phyloP scores from a whole-genome alignment of 2,113 vertebrate species.

The Myotis davidii region DNA sequence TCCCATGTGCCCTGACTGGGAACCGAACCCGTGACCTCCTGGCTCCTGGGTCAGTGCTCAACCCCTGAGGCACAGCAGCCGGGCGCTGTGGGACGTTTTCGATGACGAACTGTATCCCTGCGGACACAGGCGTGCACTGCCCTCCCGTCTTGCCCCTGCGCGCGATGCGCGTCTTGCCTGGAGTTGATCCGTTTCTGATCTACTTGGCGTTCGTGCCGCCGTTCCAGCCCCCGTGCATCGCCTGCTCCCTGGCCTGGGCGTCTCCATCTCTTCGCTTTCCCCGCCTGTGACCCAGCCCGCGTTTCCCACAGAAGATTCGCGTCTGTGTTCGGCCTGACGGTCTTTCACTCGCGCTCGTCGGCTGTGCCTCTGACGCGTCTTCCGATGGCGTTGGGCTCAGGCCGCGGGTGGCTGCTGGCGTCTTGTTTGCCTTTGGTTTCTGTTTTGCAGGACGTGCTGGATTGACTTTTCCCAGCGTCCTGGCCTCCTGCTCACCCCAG shows the following conservation, averaged over 20 bases:
- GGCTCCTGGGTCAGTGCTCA: too few relatives aligned
- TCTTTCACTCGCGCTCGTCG: background rate
- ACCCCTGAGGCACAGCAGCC: too few relatives aligned
- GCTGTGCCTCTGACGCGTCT: too few relatives aligned
- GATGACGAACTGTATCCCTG: background rate
- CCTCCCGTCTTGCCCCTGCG: background rate
- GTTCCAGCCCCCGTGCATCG: accelerated
- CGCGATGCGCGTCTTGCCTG: background rate
- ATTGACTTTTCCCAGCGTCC: accelerated
- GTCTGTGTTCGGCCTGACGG: too few relatives aligned
- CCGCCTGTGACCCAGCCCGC: background rate
- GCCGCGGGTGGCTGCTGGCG: background rate
- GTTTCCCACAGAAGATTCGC: accelerated
- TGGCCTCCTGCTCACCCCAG: accelerated
- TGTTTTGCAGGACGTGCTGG: accelerated
- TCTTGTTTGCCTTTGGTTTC: background rate
- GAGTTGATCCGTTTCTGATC: background rate
- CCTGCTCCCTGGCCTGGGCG: too few relatives aligned
- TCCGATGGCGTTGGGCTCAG: background rate
- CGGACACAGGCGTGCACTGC: background rate
- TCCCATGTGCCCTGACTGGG: too few relatives aligned
- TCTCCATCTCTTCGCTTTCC: background rate
- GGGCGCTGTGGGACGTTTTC: background rate
- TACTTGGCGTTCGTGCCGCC: accelerated
- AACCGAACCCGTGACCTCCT: too few relatives aligned